Evolutionary conservation across 2,113 vertebrate genomes (phyloP), one percentile per base, ranked within the genome.

Genomic region (Chaetura pelagica): DNA sequence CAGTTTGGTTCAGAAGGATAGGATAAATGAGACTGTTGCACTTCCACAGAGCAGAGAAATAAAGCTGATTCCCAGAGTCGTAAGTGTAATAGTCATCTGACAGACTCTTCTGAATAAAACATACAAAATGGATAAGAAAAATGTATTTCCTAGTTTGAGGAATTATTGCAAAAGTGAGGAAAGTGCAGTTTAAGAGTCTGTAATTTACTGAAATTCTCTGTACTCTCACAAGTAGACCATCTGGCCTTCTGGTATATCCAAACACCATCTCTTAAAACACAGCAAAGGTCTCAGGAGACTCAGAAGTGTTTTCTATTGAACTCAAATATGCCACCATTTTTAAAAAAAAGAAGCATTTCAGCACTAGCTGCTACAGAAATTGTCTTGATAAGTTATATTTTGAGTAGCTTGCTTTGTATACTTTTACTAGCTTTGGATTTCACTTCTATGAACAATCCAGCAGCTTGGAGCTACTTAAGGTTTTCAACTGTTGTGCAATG

Each of bases 361-460:
- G 32, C 81, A 48, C 15, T 52, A 67, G 29, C 74, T 86, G 21
- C 79, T 78, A 26, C 30, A 93, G n/a, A 84, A 35, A 81, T 67
- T 88, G 5, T 52, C 63, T 85, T 87, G 27, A 71, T 84, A 57
- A 89, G 30, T 27, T 79, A 71, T 30, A 26, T 84, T 91, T 77
- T 86, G 51, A 71, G 66, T 64, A 72, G 38, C 32, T 84, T 88
- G 52, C 22, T 93, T 83, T 84, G 27, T 67, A 23, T 27, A 71
- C 52, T 69, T 93, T 69, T 93, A 52, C 22, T 35, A 68, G 15
- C 14, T 75, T 85, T 93, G 68, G 63, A 72, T 87, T 94, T 93
- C 57, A 61, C 6, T 61, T 88, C 52, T 15, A 21, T 10, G 49
- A 71, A 59, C 67, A 90, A 52, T 76, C 30, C 35, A 86, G 63